Percentiles rank a stretch among this genome's conserved stretches.
Conservation (phyloP, 2,797 vertebrate species). For the Myotis daubentonii region DNA sequence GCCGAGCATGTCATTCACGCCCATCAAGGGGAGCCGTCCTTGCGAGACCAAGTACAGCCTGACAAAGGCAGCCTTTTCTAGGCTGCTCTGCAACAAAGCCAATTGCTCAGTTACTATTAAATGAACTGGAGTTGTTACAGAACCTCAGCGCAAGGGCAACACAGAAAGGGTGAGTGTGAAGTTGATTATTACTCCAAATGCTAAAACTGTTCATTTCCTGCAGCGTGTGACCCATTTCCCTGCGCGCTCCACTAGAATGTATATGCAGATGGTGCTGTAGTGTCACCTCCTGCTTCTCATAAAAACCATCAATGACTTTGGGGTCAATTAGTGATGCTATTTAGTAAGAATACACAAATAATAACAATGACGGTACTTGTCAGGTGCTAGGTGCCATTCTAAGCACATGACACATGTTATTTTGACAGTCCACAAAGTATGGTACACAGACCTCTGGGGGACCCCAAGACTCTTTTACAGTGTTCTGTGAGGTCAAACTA, state of each 20-base stretch:
- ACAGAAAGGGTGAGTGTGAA: conserved; percentile 15
- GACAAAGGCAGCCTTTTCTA: conserved; percentile 91
- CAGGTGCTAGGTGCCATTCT: neutral
- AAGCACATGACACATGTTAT: conserved; percentile 11
- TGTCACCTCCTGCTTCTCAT: neutral
- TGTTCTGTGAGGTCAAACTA: conserved; percentile 27
- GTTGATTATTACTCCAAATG: neutral
- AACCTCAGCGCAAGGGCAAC: conserved; percentile 49
- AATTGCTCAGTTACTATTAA: conserved; percentile 51
- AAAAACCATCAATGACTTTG: neutral
- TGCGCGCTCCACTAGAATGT: neutral
- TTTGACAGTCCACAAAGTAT: conserved; percentile 24
- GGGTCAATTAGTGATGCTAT: neutral
- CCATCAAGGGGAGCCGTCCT: conserved; percentile 91
- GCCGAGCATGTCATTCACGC: conserved; percentile 89
- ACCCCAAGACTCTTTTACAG: neutral
- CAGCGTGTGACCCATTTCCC: neutral
- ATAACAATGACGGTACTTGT: neutral
- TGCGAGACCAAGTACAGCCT: conserved; percentile 91
- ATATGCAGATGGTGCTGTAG: neutral
- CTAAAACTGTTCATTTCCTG: neutral
- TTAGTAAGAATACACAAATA: conserved; percentile 14
- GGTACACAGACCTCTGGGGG: neutral
- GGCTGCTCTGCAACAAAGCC: conserved; percentile 86
- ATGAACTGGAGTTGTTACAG: neutral